A percentile compares a stretch with the other conserved stretches of the same genome.
phyloP scores from a whole-genome alignment of 2,888 invertebrate genomes.

The Leucophenga montana region DNA sequence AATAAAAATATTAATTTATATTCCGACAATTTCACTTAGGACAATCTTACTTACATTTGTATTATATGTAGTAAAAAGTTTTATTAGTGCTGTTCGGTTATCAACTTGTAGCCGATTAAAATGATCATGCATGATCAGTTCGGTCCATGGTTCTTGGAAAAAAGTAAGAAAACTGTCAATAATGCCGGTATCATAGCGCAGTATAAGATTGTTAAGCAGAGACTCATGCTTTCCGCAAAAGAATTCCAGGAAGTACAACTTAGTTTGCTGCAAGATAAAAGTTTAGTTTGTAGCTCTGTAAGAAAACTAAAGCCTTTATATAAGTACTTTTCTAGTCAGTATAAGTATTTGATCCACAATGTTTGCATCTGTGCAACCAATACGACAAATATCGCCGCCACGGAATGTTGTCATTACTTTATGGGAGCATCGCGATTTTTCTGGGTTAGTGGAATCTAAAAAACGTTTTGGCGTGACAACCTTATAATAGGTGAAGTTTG shows the following conservation, averaged over 20 bases:
- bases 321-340: conserved; percentile 58
- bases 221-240: conserved; percentile 64
- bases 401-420: conserved; percentile 51
- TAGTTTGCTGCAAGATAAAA: too few species aligned
- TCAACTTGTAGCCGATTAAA: too few species aligned
- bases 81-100: too few species aligned
- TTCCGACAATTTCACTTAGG: too few species aligned
- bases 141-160: conserved; percentile 60
- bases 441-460: conserved; percentile 37
- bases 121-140: conserved; percentile 62
- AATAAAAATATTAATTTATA: too few species aligned
- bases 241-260: conserved; percentile 61
- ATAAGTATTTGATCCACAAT: conserved; percentile 62
- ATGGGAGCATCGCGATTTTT: conserved; percentile 48
- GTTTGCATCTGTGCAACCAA: conserved; percentile 50
- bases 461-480: conserved; percentile 55
- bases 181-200: conserved; percentile 41
- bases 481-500: conserved; percentile 50
- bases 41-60: too few species aligned
- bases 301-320: too few species aligned
- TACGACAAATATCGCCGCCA: conserved; percentile 58
- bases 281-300: too few species aligned
- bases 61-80: too few species aligned
- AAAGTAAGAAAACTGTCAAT: conserved; percentile 58
- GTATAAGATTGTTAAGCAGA: conserved; percentile 58